Evolutionary conservation across 2,797 vertebrate genomes (phyloP).

Genomic region (Paedocypris micromegethes): DNA sequence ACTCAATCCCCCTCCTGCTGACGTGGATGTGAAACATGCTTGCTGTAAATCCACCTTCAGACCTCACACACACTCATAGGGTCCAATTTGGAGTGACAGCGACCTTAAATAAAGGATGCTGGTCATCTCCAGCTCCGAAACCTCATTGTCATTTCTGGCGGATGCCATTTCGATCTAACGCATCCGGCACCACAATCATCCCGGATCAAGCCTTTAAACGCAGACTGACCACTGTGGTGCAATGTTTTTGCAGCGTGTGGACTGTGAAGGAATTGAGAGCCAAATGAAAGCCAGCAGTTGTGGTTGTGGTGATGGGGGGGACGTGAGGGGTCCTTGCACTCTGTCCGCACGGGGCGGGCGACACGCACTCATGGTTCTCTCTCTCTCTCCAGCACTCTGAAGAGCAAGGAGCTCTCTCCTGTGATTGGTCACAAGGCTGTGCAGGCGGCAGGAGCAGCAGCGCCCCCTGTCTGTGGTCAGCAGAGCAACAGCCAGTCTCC

Average conservation of each 20-base stretch:
- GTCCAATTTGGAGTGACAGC: background rate
- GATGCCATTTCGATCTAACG: no score
- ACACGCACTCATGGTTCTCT: conserved; percentile 49
- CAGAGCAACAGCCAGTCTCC: conserved; percentile 70
- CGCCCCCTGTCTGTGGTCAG: conserved; percentile 67
- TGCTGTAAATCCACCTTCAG: conserved; percentile 28
- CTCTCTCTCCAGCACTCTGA: conserved; percentile 72
- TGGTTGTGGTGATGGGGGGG: background rate
- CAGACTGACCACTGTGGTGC: no score
- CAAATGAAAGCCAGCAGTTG: background rate
- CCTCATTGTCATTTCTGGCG: no score
- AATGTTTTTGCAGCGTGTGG: no score
- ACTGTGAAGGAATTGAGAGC: no score
- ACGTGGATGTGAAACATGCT: conserved; percentile 20
- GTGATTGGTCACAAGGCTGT: conserved; percentile 83
- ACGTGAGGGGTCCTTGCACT: conserved; percentile 33
- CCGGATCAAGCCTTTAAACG: no score
- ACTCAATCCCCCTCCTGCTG: conserved; percentile 34
- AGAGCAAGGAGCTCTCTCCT: conserved; percentile 86
- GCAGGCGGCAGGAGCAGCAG: conserved; percentile 71
- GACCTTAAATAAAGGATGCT: no score
- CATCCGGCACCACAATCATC: no score
- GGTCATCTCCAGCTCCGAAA: no score
- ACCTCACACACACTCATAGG: conserved; percentile 3
- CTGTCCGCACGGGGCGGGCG: conserved; percentile 19